Percentiles rank a stretch among this genome's conserved stretches.
Conservation (phyloP, 1,140 invertebrate species). For the Radopholus similis region DNA sequence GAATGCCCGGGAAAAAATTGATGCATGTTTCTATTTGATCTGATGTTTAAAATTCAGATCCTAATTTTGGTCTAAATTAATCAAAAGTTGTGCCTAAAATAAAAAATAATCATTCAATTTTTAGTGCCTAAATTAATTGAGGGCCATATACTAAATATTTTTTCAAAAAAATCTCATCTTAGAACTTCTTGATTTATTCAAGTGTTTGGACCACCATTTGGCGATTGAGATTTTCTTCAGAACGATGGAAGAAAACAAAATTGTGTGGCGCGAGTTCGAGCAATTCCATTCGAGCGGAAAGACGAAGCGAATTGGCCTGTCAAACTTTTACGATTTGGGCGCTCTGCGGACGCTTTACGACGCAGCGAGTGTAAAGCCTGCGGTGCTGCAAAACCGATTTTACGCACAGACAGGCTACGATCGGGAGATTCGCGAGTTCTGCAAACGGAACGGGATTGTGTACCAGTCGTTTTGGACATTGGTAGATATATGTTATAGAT, state of each 20-base stretch:
- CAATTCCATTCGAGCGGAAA: slow-evolving; percentile 28
- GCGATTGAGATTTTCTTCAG: neutral
- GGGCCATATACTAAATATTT: too few relatives aligned
- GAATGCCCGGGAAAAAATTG: too few relatives aligned
- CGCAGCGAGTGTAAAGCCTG: slow-evolving; percentile 29
- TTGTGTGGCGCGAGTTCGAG: slow-evolving; percentile 36
- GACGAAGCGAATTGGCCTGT: slow-evolving; percentile 34
- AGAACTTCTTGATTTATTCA: too few relatives aligned
- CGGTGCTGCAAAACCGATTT: slow-evolving; percentile 42
- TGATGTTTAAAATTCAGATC: too few relatives aligned
- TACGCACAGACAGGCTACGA: slow-evolving; percentile 35
- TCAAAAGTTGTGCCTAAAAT: too few relatives aligned
- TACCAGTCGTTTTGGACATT: slow-evolving; percentile 42
- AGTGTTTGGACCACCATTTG: too few relatives aligned
- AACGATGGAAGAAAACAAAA: slow-evolving; percentile 21
- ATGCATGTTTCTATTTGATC: too few relatives aligned
- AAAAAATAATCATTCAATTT: too few relatives aligned
- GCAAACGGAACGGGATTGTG: slow-evolving; percentile 21
- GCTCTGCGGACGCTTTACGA: slow-evolving; percentile 21
- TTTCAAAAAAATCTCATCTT: too few relatives aligned
- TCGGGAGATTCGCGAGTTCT: slow-evolving; percentile 29
- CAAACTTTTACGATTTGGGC: slow-evolving; percentile 25
- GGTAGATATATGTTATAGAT: slow-evolving; percentile 2
- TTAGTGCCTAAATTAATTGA: too few relatives aligned
- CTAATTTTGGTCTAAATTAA: too few relatives aligned